These are phyloP conservation scores for Apotomis betuletana DNA, from an alignment of 2,888 invertebrate species.

Conservation along the genomic window DNA sequence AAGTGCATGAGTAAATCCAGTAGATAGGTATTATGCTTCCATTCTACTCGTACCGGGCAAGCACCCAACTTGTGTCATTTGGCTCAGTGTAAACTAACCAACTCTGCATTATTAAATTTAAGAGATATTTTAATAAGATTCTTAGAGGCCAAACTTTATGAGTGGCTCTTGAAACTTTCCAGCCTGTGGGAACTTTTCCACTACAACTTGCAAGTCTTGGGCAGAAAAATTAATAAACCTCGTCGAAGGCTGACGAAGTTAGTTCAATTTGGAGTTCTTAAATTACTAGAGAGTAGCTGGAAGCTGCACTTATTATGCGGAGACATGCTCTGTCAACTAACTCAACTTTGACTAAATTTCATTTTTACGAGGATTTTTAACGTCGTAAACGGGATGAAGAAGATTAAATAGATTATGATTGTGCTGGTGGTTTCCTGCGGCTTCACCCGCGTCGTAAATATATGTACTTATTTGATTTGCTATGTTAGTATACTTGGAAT, in stretches of 20 bases:
- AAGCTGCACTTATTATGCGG: slow-evolving; percentile 13
- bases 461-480: too few species aligned
- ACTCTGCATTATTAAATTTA: slow-evolving; percentile 6
- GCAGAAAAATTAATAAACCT: slow-evolving; percentile 21
- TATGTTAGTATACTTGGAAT: too few species aligned
- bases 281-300: neutral
- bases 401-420: neutral
- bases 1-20: neutral
- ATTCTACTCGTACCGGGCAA: neutral
- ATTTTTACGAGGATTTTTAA: neutral
- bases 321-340: slow-evolving; percentile 2
- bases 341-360: neutral
- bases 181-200: slow-evolving; percentile 13
- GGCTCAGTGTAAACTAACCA: neutral
- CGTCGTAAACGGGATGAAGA: neutral
- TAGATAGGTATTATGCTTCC: neutral
- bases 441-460: too few species aligned
- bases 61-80: neutral
- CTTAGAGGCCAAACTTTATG: slow-evolving; percentile 8
- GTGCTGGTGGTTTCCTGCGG: too few species aligned
- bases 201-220: slow-evolving; percentile 8
- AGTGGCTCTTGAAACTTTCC: slow-evolving; percentile 15
- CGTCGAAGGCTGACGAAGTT: slow-evolving; percentile 18
- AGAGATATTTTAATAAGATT: slow-evolving; percentile 1
- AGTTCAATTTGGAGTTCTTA: slow-evolving; percentile 15